Percentiles rank a stretch among this genome's conserved stretches.
phyloP scores from a whole-genome alignment of 2,797 vertebrate species.

The Meriones psammophilus region DNA sequence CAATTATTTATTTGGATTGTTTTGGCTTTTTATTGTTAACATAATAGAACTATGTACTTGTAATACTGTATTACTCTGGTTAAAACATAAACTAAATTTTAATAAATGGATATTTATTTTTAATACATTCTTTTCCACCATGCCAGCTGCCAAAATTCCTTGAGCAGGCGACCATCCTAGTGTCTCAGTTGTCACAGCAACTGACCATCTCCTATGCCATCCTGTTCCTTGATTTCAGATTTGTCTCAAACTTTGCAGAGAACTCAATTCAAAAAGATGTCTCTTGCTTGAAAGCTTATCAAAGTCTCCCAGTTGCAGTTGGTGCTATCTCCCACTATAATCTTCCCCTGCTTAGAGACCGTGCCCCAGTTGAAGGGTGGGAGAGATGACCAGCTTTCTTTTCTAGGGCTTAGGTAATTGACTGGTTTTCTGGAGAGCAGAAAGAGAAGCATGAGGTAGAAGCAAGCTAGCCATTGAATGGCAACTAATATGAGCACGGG shows the following conservation, averaged over 20 bases:
- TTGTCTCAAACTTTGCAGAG: background rate
- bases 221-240: background rate
- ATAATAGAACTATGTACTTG: conserved; percentile 36
- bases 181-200: background rate
- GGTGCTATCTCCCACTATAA: background rate
- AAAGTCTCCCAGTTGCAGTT: background rate
- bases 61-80: conserved; percentile 46
- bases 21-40: conserved; percentile 18
- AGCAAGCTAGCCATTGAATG: background rate
- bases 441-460: background rate
- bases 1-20: background rate
- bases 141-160: background rate
- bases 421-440: background rate
- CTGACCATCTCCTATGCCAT: background rate
- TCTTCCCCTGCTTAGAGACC: conserved; percentile 1
- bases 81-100: conserved; percentile 55
- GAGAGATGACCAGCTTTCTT: background rate
- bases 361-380: background rate
- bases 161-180: background rate
- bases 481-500: background rate
- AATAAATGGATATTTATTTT: conserved; percentile 67
- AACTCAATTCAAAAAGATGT: conserved; percentile 18
- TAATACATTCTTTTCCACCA: conserved; percentile 23
- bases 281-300: background rate
- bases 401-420: background rate